Conservation (phyloP, 2,797 vertebrate species). For the Cygnus olor region DNA sequence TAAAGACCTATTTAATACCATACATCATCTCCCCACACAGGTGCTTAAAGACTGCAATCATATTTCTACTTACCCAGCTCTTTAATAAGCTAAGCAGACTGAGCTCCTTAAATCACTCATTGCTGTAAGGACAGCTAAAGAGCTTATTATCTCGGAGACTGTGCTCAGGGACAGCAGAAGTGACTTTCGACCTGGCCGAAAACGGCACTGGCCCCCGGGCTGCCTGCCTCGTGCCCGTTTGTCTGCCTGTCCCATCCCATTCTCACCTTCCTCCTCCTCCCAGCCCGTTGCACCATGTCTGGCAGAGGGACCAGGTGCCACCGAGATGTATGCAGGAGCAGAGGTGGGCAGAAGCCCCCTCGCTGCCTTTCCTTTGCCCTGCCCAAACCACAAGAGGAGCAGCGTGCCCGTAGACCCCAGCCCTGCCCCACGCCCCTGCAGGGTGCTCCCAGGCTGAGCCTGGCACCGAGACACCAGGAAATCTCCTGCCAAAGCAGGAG, state of each 20-base stretch:
- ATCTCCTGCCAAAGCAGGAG: not conserved
- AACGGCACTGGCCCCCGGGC: not conserved
- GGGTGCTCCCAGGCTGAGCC: not conserved
- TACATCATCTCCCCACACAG: not conserved
- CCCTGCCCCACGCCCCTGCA: rapidly evolving
- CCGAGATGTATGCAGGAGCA: not conserved
- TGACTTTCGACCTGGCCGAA: not conserved
- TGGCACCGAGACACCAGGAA: not conserved
- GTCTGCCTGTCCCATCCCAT: not conserved
- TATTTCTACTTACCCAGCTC: not conserved
- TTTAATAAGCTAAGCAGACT: not conserved
- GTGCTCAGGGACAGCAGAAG: not conserved
- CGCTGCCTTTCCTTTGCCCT: not conserved
- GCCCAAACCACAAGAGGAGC: not conserved
- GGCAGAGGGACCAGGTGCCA: not conserved
- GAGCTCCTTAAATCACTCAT: not conserved
- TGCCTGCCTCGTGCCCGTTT: not conserved
- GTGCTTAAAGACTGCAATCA: not conserved
- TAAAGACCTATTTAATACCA: not conserved
- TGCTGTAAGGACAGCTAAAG: not conserved
- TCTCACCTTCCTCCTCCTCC: not conserved
- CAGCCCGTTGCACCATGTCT: not conserved
- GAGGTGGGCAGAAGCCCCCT: not conserved
- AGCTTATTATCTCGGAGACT: not conserved
- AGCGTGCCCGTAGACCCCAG: not conserved